Conservation (phyloP, 2,113 vertebrate genomes). For the Mirounga angustirostris region DNA sequence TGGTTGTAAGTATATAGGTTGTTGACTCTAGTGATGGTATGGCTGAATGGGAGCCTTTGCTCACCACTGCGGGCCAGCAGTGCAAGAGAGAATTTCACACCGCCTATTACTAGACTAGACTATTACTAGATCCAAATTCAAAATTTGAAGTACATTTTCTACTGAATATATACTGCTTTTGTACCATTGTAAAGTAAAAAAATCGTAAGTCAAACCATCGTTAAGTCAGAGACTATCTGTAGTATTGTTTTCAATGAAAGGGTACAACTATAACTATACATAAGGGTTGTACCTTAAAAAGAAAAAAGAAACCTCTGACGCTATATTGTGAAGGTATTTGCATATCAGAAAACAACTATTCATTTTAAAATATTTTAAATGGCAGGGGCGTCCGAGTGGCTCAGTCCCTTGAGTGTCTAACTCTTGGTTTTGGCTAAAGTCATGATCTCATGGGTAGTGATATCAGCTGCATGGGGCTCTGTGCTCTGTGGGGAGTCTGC, state of each 20-base stretch:
- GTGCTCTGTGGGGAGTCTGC: background rate
- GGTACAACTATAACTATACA: background rate
- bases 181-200: background rate
- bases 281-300: background rate
- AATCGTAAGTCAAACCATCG: background rate
- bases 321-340: background rate
- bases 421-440: background rate
- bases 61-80: background rate
- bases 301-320: background rate
- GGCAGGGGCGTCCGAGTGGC: background rate
- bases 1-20: background rate
- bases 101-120: background rate
- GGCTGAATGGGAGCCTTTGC: background rate
- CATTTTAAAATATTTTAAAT: background rate
- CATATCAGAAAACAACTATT: background rate
- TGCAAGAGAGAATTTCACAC: background rate
- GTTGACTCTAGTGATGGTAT: background rate
- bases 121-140: background rate
- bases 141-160: background rate
- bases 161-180: background rate
- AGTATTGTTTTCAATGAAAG: background rate
- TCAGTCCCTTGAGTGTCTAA: background rate
- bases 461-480: background rate
- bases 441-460: background rate
- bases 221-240: background rate